Conservation (phyloP, 37 sponge, comb jelly and placozoan genomes). For the Ephydatia muelleri region DNA sequence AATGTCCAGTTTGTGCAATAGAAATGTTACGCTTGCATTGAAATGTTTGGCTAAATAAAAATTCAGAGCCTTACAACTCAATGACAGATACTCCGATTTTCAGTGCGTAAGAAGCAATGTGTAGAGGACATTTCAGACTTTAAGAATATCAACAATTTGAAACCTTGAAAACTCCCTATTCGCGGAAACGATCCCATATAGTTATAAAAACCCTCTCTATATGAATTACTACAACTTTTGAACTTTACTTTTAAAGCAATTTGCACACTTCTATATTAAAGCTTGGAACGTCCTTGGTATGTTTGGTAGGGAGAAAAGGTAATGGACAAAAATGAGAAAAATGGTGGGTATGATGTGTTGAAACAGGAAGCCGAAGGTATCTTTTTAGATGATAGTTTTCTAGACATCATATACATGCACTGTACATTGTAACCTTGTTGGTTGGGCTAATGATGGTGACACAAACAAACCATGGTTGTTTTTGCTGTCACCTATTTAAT, state of each 20-base stretch:
- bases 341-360: neutral
- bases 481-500: neutral
- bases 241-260: neutral
- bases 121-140: no score
- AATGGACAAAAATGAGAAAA: neutral
- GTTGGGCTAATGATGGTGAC: neutral
- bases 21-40: no score
- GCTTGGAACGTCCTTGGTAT: neutral
- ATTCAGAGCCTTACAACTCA: no score
- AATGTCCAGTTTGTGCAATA: no score
- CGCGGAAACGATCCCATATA: no score
- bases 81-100: no score
- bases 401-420: neutral
- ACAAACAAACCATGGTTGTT: no score
- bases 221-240: neutral
- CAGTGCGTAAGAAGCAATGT: no score
- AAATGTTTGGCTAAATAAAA: no score
- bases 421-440: neutral
- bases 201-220: neutral
- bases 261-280: neutral
- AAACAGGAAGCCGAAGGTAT: neutral
- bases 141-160: no score
- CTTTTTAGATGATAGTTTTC: neutral
- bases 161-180: no score
- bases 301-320: neutral